These are phyloP conservation scores for Aethina tumida DNA, from an alignment of 1,140 invertebrate species.

Conservation along the genomic window DNA sequence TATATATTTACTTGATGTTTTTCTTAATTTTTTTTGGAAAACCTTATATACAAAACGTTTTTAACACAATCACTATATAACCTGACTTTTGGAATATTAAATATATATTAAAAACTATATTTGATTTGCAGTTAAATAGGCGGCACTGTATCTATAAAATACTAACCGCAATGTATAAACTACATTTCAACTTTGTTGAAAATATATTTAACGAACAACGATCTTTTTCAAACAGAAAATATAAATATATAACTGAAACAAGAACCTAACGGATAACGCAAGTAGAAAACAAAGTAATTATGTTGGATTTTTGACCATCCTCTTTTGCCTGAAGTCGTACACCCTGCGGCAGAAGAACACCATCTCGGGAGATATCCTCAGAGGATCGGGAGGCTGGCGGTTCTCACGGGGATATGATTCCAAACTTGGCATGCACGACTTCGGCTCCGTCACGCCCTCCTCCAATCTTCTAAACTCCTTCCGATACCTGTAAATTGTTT, in stretches of 20 bases:
- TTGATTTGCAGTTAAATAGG: too few species aligned
- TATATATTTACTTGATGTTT: conserved; percentile 13
- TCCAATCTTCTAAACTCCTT: conserved; percentile 51
- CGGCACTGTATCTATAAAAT: too few species aligned
- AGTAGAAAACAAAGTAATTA: conserved; percentile 37
- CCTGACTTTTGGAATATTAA: conserved; percentile 4
- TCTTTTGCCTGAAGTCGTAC: conserved; percentile 85
- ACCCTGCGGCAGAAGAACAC: conserved; percentile 90
- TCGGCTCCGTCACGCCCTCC: conserved; percentile 45
- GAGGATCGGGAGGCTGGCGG: conserved; percentile 59
- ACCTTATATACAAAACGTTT: neutral
- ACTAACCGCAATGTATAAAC: conserved; percentile 5
- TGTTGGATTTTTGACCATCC: conserved; percentile 60
- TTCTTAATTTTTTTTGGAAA: conserved; percentile 8
- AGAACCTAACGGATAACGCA: conserved; percentile 2
- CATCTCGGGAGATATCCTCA: conserved; percentile 66
- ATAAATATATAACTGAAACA: conserved; percentile 14
- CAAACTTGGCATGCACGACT: conserved; percentile 48
- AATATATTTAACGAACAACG: conserved; percentile 5
- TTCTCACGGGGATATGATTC: conserved; percentile 42
- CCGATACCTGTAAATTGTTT: conserved; percentile 40
- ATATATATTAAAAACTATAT: neutral
- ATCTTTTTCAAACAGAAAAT: conserved; percentile 8
- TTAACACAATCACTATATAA: conserved; percentile 1
- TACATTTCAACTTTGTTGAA: conserved; percentile 8